These are phyloP conservation scores for Hemitrygon akajei DNA, from an alignment of 2,797 vertebrate species.

Conservation along the genomic window DNA sequence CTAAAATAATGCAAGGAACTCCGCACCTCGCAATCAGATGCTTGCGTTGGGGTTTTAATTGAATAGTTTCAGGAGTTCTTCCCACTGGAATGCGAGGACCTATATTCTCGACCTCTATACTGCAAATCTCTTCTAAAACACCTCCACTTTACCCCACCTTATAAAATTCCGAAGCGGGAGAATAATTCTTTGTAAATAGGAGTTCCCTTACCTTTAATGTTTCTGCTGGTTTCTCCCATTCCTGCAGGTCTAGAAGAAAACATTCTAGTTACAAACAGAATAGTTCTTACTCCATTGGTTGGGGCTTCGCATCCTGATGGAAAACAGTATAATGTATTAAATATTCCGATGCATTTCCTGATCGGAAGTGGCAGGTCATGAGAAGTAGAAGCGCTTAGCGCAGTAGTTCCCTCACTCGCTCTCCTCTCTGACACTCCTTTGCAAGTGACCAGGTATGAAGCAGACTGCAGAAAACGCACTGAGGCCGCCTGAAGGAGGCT, in stretches of 20 bases:
- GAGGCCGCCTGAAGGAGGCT: background rate
- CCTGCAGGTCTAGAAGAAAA: background rate
- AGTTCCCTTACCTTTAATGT: background rate
- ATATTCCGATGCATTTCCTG: constrained; percentile 6
- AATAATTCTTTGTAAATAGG: background rate
- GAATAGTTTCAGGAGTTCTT: background rate
- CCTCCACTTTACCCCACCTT: background rate
- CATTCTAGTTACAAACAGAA: background rate
- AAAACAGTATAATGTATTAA: background rate
- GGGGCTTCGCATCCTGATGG: background rate
- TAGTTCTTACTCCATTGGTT: background rate
- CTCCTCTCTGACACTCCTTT: background rate
- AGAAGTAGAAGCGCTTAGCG: background rate
- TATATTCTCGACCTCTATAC: background rate
- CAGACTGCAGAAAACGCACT: background rate
- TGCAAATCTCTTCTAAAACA: background rate
- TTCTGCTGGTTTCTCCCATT: background rate
- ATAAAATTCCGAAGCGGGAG: background rate
- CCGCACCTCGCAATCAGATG: background rate
- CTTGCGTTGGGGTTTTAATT: background rate
- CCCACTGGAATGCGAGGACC: background rate
- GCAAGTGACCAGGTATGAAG: constrained; percentile 12
- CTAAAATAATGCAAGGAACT: background rate
- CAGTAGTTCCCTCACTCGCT: background rate
- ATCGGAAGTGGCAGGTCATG: background rate